Evolutionary conservation across 2,888 invertebrate genomes (phyloP).

Genomic region (Mantis religiosa): DNA sequence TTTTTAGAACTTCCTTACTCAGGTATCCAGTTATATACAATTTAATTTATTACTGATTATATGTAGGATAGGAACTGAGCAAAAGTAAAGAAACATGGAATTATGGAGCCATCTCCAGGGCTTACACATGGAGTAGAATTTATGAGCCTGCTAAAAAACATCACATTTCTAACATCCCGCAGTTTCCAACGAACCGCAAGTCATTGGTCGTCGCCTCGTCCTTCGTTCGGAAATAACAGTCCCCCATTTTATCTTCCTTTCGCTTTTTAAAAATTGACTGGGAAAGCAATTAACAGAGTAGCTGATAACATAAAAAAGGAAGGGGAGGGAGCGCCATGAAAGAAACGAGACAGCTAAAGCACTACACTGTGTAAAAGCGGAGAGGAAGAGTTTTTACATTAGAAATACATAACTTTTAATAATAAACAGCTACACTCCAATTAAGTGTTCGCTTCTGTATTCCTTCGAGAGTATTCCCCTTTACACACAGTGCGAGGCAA

Average conservation of each 20-base stretch:
- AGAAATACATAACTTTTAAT: background rate
- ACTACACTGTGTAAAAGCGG: background rate
- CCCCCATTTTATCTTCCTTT: background rate
- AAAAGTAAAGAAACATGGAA: no score
- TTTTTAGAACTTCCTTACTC: no score
- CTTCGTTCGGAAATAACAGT: background rate
- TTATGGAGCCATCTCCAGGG: no score
- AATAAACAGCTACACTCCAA: background rate
- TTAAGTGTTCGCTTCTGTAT: background rate
- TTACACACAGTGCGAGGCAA: background rate
- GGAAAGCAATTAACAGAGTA: background rate
- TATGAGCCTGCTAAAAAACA: background rate
- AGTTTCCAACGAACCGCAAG: background rate
- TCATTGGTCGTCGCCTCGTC: background rate
- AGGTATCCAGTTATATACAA: no score
- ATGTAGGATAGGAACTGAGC: no score
- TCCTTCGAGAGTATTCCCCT: background rate
- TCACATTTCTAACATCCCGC: background rate
- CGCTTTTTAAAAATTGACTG: background rate
- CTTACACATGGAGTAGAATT: no score
- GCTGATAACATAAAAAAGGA: background rate
- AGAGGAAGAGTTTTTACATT: background rate
- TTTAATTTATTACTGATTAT: no score
- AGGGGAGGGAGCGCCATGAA: background rate
- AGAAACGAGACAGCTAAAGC: background rate